A percentile compares a stretch with the other conserved stretches of the same genome.
phyloP scores from a whole-genome alignment of 2,888 invertebrate species.

The Caradrina kadenii region DNA sequence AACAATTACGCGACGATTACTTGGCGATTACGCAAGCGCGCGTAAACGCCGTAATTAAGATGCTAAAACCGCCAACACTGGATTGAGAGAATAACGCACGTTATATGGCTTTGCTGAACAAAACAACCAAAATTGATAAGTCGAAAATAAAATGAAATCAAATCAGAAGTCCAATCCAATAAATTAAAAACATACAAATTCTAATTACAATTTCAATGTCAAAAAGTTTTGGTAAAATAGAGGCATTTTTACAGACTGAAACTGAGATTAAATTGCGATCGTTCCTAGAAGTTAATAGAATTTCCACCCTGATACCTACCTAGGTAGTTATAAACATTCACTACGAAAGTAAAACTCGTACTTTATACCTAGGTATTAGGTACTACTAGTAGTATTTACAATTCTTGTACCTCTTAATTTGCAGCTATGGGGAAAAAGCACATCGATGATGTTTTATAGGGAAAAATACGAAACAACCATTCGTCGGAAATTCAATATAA shows the following conservation, averaged over 20 bases:
- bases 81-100: conserved; percentile 44
- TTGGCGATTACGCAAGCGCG: conserved; percentile 67
- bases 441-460: neutral
- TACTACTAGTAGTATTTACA: neutral
- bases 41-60: conserved; percentile 75
- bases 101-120: conserved; percentile 19
- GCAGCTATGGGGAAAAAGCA: neutral
- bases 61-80: conserved; percentile 57
- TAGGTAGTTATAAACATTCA: neutral
- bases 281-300: too few relatives aligned
- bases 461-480: neutral
- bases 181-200: too few relatives aligned
- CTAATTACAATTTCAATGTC: too few relatives aligned
- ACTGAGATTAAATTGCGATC: too few relatives aligned
- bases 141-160: neutral
- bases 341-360: too few relatives aligned
- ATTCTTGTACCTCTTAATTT: neutral
- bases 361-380: too few relatives aligned
- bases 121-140: neutral
- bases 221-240: too few relatives aligned
- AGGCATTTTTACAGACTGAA: too few relatives aligned
- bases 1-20: conserved; percentile 65
- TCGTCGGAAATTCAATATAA: conserved; percentile 12
- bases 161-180: too few relatives aligned
- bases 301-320: neutral